phyloP scores from a whole-genome alignment of 92 coral and sea anemone genomes.

The Nematostella vectensis region DNA sequence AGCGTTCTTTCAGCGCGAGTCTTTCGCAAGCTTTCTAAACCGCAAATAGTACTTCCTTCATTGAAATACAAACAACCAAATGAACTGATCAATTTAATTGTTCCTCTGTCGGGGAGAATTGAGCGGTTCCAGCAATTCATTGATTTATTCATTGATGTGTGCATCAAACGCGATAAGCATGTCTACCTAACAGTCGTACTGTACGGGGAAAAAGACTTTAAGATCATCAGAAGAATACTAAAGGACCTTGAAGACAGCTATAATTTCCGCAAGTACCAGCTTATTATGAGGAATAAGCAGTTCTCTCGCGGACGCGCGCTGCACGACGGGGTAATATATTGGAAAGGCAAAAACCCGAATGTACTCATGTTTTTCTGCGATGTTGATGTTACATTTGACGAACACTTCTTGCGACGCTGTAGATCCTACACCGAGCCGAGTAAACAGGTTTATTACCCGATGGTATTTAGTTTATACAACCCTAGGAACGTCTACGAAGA shows the following conservation, averaged over 20 bases:
- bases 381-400: constrained; percentile 70
- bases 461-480: constrained; percentile 82
- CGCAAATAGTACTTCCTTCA: constrained; percentile 26
- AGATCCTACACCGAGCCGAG: constrained; percentile 65
- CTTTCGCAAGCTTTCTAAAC: constrained; percentile 19
- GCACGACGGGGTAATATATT: constrained; percentile 81
- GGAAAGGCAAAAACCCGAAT: constrained; percentile 51
- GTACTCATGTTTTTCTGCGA: constrained; percentile 88
- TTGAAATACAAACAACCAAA: constrained; percentile 8
- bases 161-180: constrained; percentile 60
- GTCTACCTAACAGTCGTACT: constrained; percentile 78
- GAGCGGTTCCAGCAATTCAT: constrained; percentile 77
- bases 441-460: constrained; percentile 71
- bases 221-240: constrained; percentile 45
- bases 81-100: constrained; percentile 56
- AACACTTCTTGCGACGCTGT: constrained; percentile 72
- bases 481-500: constrained; percentile 75
- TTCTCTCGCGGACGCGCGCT: constrained; percentile 83
- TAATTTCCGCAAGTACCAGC: constrained; percentile 61
- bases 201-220: constrained; percentile 70
- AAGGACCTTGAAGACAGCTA: constrained; percentile 46
- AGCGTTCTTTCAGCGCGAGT: constrained; percentile 33
- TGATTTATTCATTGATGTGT: constrained; percentile 58
- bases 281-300: constrained; percentile 57
- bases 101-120: constrained; percentile 75